phyloP scores from a whole-genome alignment of 1,140 invertebrate genomes.

The Sycophaga agraensis region DNA sequence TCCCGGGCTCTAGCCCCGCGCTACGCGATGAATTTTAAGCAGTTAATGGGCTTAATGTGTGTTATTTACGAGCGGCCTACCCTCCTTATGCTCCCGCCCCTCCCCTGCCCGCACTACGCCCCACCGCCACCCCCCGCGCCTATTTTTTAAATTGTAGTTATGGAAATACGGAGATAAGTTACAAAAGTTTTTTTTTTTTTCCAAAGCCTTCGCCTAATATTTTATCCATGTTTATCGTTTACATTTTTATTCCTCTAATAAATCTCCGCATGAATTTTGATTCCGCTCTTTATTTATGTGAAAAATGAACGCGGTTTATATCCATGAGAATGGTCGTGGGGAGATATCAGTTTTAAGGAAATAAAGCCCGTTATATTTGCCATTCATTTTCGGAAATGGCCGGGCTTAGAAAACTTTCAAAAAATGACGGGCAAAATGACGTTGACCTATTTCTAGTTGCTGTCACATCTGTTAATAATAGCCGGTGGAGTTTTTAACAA shows the following conservation, averaged over 20 bases:
- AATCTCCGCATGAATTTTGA: slow-evolving; percentile 6
- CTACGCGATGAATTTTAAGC: slow-evolving; percentile 24
- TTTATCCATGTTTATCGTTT: slow-evolving; percentile 5
- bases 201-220: slow-evolving; percentile 7
- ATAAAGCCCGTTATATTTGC: too few species aligned
- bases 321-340: background rate
- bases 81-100: too few species aligned
- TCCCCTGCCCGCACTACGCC: too few species aligned
- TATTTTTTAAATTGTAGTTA: slow-evolving; percentile 23
- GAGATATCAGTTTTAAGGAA: too few species aligned
- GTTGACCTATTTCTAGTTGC: too few species aligned
- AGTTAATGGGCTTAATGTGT: slow-evolving; percentile 25
- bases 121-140: too few species aligned
- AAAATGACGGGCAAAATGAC: too few species aligned
- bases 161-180: slow-evolving; percentile 19
- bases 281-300: background rate
- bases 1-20: slow-evolving; percentile 5
- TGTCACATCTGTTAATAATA: too few species aligned
- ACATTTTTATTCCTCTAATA: slow-evolving; percentile 7
- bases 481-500: too few species aligned
- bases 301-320: background rate
- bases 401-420: too few species aligned
- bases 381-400: too few species aligned
- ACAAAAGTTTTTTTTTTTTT: slow-evolving; percentile 23
- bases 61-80: slow-evolving; percentile 12